Conservation (phyloP, 2,888 invertebrate species). For the Cantharis rustica region DNA sequence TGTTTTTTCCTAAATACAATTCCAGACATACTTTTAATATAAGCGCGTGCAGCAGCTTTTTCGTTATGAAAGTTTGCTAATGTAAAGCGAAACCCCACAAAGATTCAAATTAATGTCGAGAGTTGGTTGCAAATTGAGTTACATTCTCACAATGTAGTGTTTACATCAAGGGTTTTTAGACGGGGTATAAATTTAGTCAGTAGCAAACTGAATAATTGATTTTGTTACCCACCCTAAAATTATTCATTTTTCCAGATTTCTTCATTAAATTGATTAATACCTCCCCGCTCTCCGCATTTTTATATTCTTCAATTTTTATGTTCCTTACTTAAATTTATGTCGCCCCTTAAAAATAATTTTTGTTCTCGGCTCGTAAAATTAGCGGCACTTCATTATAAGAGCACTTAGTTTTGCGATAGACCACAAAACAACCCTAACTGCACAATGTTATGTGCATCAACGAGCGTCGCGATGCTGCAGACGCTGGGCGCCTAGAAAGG, state of each 20-base stretch:
- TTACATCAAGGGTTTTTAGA: constrained; percentile 50
- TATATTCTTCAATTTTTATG: neutral
- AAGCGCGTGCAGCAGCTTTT: neutral
- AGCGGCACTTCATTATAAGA: neutral
- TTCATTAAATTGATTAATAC: neutral
- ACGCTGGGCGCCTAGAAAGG: constrained; percentile 34
- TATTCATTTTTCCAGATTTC: constrained; percentile 15
- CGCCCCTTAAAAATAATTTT: neutral
- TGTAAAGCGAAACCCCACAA: constrained; percentile 50
- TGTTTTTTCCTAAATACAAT: neutral
- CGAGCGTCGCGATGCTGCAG: constrained; percentile 29
- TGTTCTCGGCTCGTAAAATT: neutral
- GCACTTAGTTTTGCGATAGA: constrained; percentile 3
- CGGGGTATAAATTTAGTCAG: constrained; percentile 30
- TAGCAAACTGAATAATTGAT: constrained; percentile 30
- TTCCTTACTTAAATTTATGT: neutral
- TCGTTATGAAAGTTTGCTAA: constrained; percentile 40
- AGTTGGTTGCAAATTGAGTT: constrained; percentile 52
- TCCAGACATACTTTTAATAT: constrained; percentile 8
- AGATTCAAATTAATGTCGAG: constrained; percentile 47
- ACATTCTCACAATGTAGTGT: constrained; percentile 51
- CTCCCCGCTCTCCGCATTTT: neutral
- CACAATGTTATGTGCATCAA: constrained; percentile 21
- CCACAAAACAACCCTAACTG: constrained; percentile 10
- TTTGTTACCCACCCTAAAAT: constrained; percentile 25